phyloP scores from a whole-genome alignment of 2,888 invertebrate species.

The Temnothorax ravouxi region DNA sequence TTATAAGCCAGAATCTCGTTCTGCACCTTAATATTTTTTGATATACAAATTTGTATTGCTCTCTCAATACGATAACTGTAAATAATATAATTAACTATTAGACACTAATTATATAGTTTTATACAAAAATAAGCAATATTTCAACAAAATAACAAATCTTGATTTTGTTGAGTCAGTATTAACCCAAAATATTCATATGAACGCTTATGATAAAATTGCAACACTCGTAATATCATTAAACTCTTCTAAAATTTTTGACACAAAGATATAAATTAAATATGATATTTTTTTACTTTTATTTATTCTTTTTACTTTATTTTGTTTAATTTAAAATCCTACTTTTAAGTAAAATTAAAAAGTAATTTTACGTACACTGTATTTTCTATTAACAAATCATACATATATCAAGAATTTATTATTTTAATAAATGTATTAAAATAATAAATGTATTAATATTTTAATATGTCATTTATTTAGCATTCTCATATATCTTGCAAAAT shows the following conservation, averaged over 20 bases:
- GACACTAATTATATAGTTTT: not conserved
- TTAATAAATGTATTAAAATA: not conserved
- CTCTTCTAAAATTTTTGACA: too few species aligned
- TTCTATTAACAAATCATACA: too few species aligned
- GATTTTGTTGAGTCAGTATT: not conserved
- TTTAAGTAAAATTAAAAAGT: too few species aligned
- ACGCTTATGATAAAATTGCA: not conserved
- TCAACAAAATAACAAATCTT: not conserved
- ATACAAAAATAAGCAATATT: not conserved
- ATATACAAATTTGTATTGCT: not conserved
- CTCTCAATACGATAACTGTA: constrained; percentile 8
- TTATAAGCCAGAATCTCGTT: not conserved
- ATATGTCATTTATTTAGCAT: not conserved
- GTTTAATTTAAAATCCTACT: too few species aligned
- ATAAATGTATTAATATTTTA: not conserved
- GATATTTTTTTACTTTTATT: too few species aligned
- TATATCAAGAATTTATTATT: not conserved
- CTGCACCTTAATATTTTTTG: not conserved
- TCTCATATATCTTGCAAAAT: not conserved
- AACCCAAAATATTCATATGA: too few species aligned
- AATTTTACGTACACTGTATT: too few species aligned
- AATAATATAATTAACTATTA: not conserved
- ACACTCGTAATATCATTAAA: too few species aligned
- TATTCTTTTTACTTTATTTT: too few species aligned
- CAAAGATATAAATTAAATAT: too few species aligned